Evolutionary conservation across 2,888 invertebrate genomes (phyloP), one percentile per base, ranked within the genome.

Genomic region (Thyatira batis): DNA sequence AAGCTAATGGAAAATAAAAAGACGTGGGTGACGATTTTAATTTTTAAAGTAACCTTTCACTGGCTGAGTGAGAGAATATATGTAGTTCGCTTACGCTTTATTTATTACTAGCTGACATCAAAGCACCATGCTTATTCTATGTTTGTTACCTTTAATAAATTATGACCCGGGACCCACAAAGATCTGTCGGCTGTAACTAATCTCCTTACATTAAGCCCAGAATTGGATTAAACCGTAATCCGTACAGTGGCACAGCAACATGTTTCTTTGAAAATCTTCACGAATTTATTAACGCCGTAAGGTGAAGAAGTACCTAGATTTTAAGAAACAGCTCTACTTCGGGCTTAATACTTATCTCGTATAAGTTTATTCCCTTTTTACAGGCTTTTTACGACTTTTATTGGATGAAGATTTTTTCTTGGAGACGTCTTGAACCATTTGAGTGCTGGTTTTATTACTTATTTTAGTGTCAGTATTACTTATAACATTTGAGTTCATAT

Each of bases 201-300:
- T 61, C 50, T 48, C 20, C 50, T 54, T 33, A 54, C 60, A 53
- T 58, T 53, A 63, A 60, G 53, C 53, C 45, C 17, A 50, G 28
- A 57, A 62, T 67, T 61, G 56, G 60, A 63, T 66, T 68, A 61
- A 68, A 51, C 33, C 55, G 60, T 62, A 61, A 55, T 25, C 54
- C 52, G 53, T 52, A 20, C 33, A 44, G 55, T 52, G 62, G 65
- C 65, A 25, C 49, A 54, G 48, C 57, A 53, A 61, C 54, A 60
- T 48, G 45, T 39, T 48, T 21, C 44, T n/a, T n/a, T 45, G 52
- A 20, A 53, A 55, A 67, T 59, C 61, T 71, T 71, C 51, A 55
- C 55, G 54, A 72, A 65, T n/a, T 65, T 63, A 68, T 69, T 67
- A 65, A 67, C 61, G 64, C 52, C 49, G 58, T 55, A 52, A 52